A percentile compares a stretch with the other conserved stretches of the same genome.
Evolutionary conservation across 2,888 invertebrate genomes (phyloP).

Genomic region (Pocota personata): DNA sequence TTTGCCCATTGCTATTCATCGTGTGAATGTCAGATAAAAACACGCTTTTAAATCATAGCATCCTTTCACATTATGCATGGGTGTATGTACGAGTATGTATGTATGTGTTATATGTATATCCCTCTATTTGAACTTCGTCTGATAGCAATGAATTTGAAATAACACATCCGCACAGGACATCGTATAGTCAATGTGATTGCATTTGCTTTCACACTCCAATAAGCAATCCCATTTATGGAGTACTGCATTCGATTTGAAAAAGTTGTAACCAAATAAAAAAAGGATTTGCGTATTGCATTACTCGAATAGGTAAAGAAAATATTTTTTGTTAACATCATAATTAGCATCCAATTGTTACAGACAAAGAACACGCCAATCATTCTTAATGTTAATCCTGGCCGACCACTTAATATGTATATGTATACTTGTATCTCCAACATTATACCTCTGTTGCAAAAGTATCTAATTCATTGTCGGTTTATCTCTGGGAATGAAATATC

Average conservation of each 20-base stretch:
- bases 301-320: neutral
- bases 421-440: neutral
- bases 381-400: slow-evolving; percentile 28
- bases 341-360: neutral
- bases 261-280: neutral
- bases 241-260: neutral
- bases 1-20: slow-evolving; percentile 1
- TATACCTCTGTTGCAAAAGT: neutral
- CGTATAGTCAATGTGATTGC: neutral
- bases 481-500: slow-evolving; percentile 56
- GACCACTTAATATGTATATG: neutral
- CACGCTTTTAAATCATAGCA: slow-evolving; percentile 7
- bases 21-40: neutral
- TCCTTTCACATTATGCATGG: neutral
- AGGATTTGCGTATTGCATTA: neutral
- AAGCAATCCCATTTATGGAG: neutral
- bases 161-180: neutral
- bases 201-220: slow-evolving; percentile 15
- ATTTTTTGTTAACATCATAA: neutral
- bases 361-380: slow-evolving; percentile 17
- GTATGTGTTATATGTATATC: neutral
- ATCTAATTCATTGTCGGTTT: slow-evolving; percentile 45
- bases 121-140: neutral
- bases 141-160: neutral
- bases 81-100: neutral